phyloP scores from a whole-genome alignment of 2,797 vertebrate genomes.

The Synanceia verrucosa region DNA sequence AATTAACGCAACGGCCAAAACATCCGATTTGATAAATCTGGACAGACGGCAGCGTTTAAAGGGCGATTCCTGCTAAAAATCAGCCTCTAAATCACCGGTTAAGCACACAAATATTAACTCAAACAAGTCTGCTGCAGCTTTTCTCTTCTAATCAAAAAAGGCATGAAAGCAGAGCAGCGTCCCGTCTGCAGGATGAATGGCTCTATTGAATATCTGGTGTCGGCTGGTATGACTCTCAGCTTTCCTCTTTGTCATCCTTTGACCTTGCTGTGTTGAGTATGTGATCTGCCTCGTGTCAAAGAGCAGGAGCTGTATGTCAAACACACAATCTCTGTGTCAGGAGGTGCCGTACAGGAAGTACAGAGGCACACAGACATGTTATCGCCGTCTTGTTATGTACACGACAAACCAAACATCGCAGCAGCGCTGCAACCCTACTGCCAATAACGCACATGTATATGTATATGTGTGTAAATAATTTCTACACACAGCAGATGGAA shows the following conservation, averaged over 20 bases:
- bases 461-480: too few species aligned
- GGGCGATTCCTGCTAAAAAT: background rate
- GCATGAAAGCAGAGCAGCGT: constrained; percentile 14
- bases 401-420: constrained; percentile 18
- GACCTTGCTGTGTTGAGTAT: constrained; percentile 29
- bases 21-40: background rate
- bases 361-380: background rate
- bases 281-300: constrained; percentile 11
- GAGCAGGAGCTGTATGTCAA: background rate
- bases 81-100: background rate
- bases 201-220: constrained; percentile 33
- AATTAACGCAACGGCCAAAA: constrained; percentile 22
- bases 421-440: background rate
- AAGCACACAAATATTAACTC: background rate
- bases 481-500: constrained; percentile 28
- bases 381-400: constrained; percentile 23
- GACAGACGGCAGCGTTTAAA: background rate
- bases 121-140: background rate
- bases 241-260: constrained; percentile 19
- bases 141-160: constrained; percentile 16
- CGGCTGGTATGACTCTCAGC: constrained; percentile 22
- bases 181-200: constrained; percentile 15
- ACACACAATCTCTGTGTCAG: background rate
- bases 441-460: too few species aligned
- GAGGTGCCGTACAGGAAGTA: background rate